Percentiles rank a stretch among this genome's conserved stretches.
Conservation (phyloP, 2,888 invertebrate genomes). For the Epistrophella euchroma region DNA sequence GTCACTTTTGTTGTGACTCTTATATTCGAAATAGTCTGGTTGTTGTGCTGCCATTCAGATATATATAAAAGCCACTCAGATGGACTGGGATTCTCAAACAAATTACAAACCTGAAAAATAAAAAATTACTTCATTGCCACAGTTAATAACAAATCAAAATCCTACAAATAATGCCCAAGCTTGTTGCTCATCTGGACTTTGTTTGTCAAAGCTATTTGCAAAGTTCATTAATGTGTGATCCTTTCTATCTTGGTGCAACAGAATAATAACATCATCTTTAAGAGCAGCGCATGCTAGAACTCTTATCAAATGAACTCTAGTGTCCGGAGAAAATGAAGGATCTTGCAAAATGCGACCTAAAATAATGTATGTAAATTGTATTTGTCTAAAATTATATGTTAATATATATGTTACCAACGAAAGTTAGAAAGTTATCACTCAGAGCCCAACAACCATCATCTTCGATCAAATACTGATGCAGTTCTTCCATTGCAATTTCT, state of each 20-base stretch:
- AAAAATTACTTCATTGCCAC: not conserved
- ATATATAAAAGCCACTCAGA: slow-evolving; percentile 97
- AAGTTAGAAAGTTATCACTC: slow-evolving; percentile 93
- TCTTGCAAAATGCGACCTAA: slow-evolving; percentile 87
- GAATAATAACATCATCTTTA: slow-evolving; percentile 94
- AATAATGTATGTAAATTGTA: not conserved
- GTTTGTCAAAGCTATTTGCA: slow-evolving; percentile 91
- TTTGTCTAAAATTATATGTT: not conserved
- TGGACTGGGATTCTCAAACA: slow-evolving; percentile 94
- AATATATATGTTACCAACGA: slow-evolving; percentile 85
- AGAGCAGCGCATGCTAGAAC: slow-evolving; percentile 91
- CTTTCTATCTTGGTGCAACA: slow-evolving; percentile 94
- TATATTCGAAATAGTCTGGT: slow-evolving; percentile 92
- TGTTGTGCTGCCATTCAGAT: slow-evolving; percentile 93
- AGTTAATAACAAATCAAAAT: slow-evolving; percentile 53
- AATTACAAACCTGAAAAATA: slow-evolving; percentile 90
- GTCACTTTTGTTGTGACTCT: slow-evolving; percentile 95
- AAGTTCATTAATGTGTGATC: slow-evolving; percentile 95
- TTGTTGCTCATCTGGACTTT: slow-evolving; percentile 90
- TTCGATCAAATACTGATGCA: slow-evolving; percentile 94
- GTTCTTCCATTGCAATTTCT: slow-evolving; percentile 89
- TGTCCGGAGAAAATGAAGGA: slow-evolving; percentile 85
- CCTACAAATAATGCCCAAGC: slow-evolving; percentile 92
- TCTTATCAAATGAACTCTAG: slow-evolving; percentile 88
- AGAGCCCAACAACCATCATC: slow-evolving; percentile 97